phyloP scores from a whole-genome alignment of 2,113 vertebrate genomes.

The Pelobates fuscus region DNA sequence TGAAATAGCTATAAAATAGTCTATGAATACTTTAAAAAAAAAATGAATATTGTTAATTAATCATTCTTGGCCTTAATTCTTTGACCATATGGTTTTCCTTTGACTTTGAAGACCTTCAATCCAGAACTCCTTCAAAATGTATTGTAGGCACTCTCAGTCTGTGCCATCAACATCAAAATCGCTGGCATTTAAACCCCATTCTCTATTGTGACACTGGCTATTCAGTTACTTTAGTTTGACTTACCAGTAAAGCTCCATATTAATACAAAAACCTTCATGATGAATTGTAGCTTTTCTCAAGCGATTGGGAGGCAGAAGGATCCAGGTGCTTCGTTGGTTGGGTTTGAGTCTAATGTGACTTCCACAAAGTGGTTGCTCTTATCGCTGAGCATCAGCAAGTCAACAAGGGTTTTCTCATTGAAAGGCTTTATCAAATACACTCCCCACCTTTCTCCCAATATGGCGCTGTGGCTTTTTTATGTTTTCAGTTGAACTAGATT shows the following conservation, averaged over 20 bases:
- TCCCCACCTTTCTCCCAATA: slow-evolving; percentile 54
- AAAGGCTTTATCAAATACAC: slow-evolving; percentile 56
- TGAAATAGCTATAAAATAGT: too few species aligned
- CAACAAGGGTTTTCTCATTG: slow-evolving; percentile 55
- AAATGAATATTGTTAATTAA: not conserved
- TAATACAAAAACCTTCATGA: slow-evolving; percentile 54
- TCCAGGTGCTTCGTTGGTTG: slow-evolving; percentile 51
- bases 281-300: not conserved
- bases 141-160: too few species aligned
- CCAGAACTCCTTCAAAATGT: too few species aligned
- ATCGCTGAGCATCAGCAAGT: slow-evolving; percentile 56
- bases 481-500: slow-evolving; percentile 52
- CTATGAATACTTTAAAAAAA: too few species aligned
- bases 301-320: not conserved
- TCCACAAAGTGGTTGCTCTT: slow-evolving; percentile 52
- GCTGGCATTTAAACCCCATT: too few species aligned
- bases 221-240: too few species aligned
- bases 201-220: too few species aligned
- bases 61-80: not conserved
- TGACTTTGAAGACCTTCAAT: not conserved
- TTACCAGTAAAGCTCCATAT: slow-evolving; percentile 59
- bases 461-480: slow-evolving; percentile 53
- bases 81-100: too few species aligned
- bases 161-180: too few species aligned
- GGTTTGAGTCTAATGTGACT: slow-evolving; percentile 36